Base-by-base conservation (phyloP, 2,113 vertebrate genomes). In the Plestiodon gilberti region DNA sequence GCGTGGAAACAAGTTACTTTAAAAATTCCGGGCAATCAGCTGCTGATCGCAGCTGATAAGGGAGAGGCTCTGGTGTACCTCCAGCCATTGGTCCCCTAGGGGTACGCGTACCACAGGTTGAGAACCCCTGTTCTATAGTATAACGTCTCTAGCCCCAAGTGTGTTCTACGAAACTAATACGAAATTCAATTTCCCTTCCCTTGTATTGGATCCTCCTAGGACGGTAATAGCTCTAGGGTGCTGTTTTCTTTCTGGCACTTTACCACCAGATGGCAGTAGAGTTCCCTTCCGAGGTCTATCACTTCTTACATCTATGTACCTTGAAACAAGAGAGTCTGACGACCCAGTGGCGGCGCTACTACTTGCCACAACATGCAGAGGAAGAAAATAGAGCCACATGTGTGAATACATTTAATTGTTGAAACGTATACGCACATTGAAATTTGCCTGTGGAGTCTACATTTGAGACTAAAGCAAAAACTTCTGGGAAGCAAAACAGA, bases 191-290 rank as follows among this genome's bases (percentile, higher is more conserved):
- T 79, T 23, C 9, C 20, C 13, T 70, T 1, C 7, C 74, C 43
- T 20, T 10, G 40, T 23, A 18, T 11, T 55, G 55, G 20, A 52
- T 11, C n/a, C 15, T 69, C 9, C 30, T 69, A 52, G 40, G n/a
- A n/a, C 33, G 18, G 5, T 4, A 38, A 43, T 35, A 57, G 11
- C 43, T 38, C 22, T 25, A 22, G 64, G 52, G 35, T 6, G 0
- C 52, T 14, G 28, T 52, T 84, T 84, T 48, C 75, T 22, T 71
- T 84, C 33, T 67, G 18, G 22, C 3, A 52, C 38, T 67, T 88
- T 83, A 76, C 85, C 91, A 89, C 77, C 73, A 76, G 79, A 86
- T 67, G 79, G 75, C 93, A 86, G 85, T 52, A 75, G n/a, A n/a
- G 71, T 28, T 85, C 35, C 70, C 86, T 89, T 61, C 61, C 43